Evolutionary conservation across 2,113 vertebrate genomes (phyloP).

Genomic region (Peromyscus californicus): DNA sequence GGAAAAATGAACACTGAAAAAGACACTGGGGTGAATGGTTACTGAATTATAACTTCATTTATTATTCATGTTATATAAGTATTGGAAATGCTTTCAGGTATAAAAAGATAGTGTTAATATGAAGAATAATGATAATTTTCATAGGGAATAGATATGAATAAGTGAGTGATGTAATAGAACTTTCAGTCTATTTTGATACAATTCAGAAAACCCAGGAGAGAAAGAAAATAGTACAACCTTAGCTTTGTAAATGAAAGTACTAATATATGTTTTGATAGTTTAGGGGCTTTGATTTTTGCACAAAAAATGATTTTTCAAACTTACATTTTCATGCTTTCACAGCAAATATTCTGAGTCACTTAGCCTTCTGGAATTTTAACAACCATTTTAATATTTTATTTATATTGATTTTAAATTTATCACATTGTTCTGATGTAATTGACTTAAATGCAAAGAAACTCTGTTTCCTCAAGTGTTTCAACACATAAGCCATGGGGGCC

Average conservation of each 20-base stretch:
- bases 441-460: not conserved
- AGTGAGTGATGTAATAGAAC: not conserved
- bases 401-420: not conserved
- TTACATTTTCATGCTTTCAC: not conserved
- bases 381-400: not conserved
- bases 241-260: not conserved
- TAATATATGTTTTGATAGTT: not conserved
- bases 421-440: too few species aligned
- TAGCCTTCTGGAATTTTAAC: not conserved
- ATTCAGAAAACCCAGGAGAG: not conserved
- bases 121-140: not conserved
- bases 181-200: not conserved
- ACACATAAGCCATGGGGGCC: not conserved
- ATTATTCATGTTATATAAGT: not conserved
- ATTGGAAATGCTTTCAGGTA: not conserved
- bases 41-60: not conserved
- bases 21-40: fast-evolving
- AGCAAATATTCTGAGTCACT: not conserved
- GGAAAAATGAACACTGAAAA: not conserved
- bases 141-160: fast-evolving
- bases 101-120: not conserved
- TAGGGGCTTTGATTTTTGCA: not conserved
- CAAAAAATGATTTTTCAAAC: not conserved
- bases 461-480: not conserved
- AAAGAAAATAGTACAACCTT: not conserved